A percentile compares a stretch with the other conserved stretches of the same genome.
Conservation (phyloP, 2,113 vertebrate species). For the Turnix velox region DNA sequence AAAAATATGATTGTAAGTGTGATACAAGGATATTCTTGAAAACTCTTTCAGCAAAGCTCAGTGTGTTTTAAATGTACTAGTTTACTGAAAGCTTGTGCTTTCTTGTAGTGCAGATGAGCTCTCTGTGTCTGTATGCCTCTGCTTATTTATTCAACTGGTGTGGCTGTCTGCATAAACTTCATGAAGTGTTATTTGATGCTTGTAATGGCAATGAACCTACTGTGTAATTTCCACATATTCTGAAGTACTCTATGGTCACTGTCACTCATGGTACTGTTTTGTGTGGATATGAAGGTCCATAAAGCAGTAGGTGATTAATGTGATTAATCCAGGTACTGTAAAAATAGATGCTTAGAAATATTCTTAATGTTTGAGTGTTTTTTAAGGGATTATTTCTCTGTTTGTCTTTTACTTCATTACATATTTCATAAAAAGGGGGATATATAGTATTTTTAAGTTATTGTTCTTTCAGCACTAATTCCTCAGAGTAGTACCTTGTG, state of each 20-base stretch:
- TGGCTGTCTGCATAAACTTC: constrained; percentile 13
- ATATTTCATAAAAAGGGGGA: constrained; percentile 22
- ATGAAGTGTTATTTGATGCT: background rate
- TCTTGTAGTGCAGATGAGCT: background rate
- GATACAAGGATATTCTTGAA: background rate
- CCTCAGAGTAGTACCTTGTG: constrained; percentile 1
- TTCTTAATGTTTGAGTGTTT: background rate
- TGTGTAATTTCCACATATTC: background rate
- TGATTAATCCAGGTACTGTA: constrained; percentile 10
- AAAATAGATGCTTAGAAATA: constrained; percentile 12
- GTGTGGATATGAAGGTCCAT: constrained; percentile 26
- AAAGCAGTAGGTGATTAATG: background rate
- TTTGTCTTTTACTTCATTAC: background rate
- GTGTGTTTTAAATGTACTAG: background rate
- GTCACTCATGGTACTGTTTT: constrained; percentile 41
- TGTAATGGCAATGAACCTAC: background rate
- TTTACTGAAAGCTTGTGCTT: constrained; percentile 13
- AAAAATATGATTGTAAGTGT: background rate
- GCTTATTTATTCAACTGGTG: constrained; percentile 28
- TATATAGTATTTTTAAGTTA: constrained; percentile 7
- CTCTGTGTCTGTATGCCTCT: background rate
- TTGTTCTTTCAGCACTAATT: background rate
- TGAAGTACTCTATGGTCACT: background rate
- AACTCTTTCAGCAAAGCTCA: constrained; percentile 38
- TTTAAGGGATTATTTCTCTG: constrained; percentile 49